phyloP scores from a whole-genome alignment of 92 coral and sea anemone genomes.

The Ricordea florida region DNA sequence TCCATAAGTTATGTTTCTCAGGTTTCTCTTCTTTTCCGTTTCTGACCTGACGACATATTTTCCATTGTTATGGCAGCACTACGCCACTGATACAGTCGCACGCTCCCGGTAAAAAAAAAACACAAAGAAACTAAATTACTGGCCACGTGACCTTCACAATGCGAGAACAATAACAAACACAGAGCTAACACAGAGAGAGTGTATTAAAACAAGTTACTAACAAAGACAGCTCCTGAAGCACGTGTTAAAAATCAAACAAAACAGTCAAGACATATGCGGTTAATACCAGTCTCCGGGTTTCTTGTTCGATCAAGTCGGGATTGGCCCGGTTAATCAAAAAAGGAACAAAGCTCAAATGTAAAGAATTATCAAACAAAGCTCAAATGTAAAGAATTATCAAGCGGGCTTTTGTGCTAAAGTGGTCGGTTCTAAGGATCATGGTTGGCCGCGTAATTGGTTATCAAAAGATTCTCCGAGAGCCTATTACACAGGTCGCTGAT shows the following conservation, averaged over 20 bases:
- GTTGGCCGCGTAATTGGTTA: constrained; percentile 14
- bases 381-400: not conserved
- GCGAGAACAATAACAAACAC: constrained; percentile 19
- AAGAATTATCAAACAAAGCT: not conserved
- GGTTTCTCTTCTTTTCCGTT: too few relatives aligned
- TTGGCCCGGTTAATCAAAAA: constrained; percentile 12
- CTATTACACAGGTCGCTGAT: constrained; percentile 13
- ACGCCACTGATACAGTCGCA: too few relatives aligned
- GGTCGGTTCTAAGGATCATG: constrained; percentile 28
- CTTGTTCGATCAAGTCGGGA: not conserved
- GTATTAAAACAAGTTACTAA: constrained; percentile 17
- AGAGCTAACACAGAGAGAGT: constrained; percentile 4
- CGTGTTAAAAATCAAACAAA: constrained; percentile 27
- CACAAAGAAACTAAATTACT: not conserved
- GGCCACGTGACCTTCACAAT: constrained; percentile 29
- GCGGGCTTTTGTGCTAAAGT: not conserved
- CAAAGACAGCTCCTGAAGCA: constrained; percentile 21
- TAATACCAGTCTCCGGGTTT: constrained; percentile 3
- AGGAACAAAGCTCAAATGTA: not conserved
- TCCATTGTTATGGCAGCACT: too few relatives aligned
- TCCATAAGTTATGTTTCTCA: too few relatives aligned
- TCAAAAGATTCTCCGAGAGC: not conserved
- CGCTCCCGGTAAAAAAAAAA: too few relatives aligned
- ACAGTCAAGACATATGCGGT: constrained; percentile 30
- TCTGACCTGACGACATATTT: too few relatives aligned